Evolutionary conservation across 1,140 invertebrate genomes (phyloP), one percentile per base, ranked within the genome.

Genomic region (Drosophila pseudoobscura): DNA sequence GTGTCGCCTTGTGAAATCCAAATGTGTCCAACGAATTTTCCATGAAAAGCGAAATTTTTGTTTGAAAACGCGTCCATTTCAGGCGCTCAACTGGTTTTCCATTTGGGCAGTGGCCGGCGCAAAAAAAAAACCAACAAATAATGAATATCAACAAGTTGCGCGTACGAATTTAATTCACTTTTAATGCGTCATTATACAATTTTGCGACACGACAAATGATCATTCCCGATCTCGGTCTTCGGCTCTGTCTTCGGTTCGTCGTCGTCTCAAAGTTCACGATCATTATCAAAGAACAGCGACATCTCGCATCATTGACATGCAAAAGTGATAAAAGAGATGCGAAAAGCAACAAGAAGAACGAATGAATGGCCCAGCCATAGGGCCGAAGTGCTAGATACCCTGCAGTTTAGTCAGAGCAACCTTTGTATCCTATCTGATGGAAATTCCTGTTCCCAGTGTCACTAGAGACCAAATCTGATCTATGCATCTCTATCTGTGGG

Each of bases 131-230:
- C 41, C 6, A 20, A 64, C 50, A 43, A 24, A 73, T 43, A 52
- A 74, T 57, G 69, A 55, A 72, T 20, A 64, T 68, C 77, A 71
- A 80, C 82, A 80, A 87, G 82, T 85, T 56, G 61, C 64, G 61
- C 59, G 61, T 44, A 73, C 60, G 54, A 65, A 84, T 77, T 80
- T 60, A 84, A 87, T 80, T 77, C 49, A 45, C 61, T 62, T 77
- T 80, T 64, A 87, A 87, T 80, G 73, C 80, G 74, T 87, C 82
- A 85, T 85, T 77, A 84, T 76, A 62, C 51, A 63, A 62, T 65
- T 74, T 74, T 61, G 60, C 53, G 61, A 77, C 77, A 71, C 31
- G 45, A 39, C 41, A 51, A 52, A 15, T 9, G 24, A 24, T 68
- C 49, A 55, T 5, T 39, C 35, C 35, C 35, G 35, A 13, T 22